phyloP scores from a whole-genome alignment of 2,113 vertebrate species.

The Cyprinodon variegatus region DNA sequence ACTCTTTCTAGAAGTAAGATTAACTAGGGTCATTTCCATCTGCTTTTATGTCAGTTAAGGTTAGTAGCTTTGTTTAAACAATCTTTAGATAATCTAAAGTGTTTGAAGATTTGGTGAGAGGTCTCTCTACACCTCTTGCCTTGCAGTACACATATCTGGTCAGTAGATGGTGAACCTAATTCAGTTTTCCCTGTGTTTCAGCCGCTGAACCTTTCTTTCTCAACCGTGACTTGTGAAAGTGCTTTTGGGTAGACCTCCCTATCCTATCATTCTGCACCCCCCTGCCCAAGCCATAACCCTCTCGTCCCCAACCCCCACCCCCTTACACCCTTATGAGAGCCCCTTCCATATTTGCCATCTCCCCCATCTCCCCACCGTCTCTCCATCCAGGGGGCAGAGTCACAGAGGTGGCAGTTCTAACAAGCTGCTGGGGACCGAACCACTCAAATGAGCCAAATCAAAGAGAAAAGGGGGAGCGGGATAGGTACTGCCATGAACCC shows the following conservation, averaged over 20 bases:
- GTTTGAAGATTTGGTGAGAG: slow-evolving; percentile 34
- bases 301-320: slow-evolving; percentile 47
- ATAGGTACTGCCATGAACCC: slow-evolving; percentile 79
- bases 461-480: slow-evolving; percentile 78
- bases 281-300: slow-evolving; percentile 12
- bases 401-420: slow-evolving; percentile 84
- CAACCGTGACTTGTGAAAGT: slow-evolving; percentile 78
- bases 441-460: slow-evolving; percentile 86
- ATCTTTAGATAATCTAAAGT: slow-evolving; percentile 14
- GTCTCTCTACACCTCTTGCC: slow-evolving; percentile 19
- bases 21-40: slow-evolving; percentile 42
- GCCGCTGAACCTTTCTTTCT: slow-evolving; percentile 68
- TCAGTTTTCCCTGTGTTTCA: slow-evolving; percentile 63
- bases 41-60: slow-evolving; percentile 10
- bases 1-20: slow-evolving; percentile 38
- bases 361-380: slow-evolving; percentile 30
- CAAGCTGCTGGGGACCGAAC: slow-evolving; percentile 80
- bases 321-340: slow-evolving; percentile 63
- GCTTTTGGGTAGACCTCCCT: slow-evolving; percentile 73
- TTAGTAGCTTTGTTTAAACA: slow-evolving; percentile 1
- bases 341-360: slow-evolving; percentile 67
- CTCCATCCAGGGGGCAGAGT: slow-evolving; percentile 81
- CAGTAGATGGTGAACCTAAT: slow-evolving; percentile 81
- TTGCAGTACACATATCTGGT: slow-evolving; percentile 51
- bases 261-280: slow-evolving; percentile 65